Evolutionary conservation across 2,888 invertebrate species (phyloP).

Genomic region (Suillia variegata): DNA sequence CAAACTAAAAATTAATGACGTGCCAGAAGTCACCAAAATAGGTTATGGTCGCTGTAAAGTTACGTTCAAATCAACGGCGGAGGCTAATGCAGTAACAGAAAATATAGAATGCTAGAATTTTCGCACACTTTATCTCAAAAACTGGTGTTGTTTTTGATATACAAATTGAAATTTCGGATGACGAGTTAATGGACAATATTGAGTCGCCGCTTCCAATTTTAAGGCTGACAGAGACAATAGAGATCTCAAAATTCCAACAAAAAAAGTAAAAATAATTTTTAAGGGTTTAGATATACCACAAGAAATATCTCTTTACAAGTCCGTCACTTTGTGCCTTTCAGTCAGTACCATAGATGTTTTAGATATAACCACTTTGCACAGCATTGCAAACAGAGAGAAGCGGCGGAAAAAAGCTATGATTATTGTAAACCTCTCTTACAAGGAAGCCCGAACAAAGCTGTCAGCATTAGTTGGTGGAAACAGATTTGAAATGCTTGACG

Average conservation of each 20-base stretch:
- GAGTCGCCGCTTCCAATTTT: neutral
- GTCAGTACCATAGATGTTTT: conserved; percentile 4
- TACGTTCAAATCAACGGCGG: too few species aligned
- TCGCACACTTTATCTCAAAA: conserved; percentile 8
- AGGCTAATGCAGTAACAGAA: too few species aligned
- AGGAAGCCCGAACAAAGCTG: too few species aligned
- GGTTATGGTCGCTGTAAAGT: too few species aligned
- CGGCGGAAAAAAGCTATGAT: too few species aligned
- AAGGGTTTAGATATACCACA: neutral
- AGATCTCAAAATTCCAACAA: neutral
- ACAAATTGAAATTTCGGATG: neutral
- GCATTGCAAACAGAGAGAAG: conserved; percentile 7
- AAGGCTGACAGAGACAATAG: neutral
- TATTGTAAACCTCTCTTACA: too few species aligned
- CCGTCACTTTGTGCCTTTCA: neutral
- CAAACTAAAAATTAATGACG: too few species aligned
- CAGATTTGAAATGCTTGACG: too few species aligned
- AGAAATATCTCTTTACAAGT: neutral
- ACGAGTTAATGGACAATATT: neutral
- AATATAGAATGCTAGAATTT: neutral
- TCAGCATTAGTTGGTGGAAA: too few species aligned
- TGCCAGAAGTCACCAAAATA: too few species aligned
- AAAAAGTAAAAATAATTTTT: conserved; percentile 3
- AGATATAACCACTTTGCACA: conserved; percentile 2
- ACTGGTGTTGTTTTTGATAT: conserved; percentile 1